Base-by-base conservation (phyloP, 2,888 invertebrate species). In the Epinotia bilunana region DNA sequence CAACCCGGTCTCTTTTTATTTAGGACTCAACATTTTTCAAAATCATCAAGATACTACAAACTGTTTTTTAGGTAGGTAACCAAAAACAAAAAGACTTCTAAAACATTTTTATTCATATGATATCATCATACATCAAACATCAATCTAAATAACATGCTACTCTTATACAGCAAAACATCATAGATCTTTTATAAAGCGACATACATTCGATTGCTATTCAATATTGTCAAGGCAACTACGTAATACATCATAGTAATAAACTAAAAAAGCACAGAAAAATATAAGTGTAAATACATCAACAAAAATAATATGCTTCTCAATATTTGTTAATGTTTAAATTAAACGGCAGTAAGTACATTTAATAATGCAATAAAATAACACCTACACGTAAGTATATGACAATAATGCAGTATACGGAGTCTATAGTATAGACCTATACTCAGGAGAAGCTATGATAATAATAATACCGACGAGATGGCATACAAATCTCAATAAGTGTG, bases 101-200 rank as follows among this genome's bases (percentile, higher is more conserved):
- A 49, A 28, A 67, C 6, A 46, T 28, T 18, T 74, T 69, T 71
- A 75, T 71, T 75, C 16, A 65, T 63, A 69, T 71, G 61, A 71
- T 43, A 55, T 65, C 61, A 71, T 53, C 70, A 65, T 71, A 75
- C 72, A 72, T 72, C 46, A 61, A 73, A 75, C 72, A 72, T 72
- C 46, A 61, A 73, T 72, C 67, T 63, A 69, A 74, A 43, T 61
- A 72, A 74, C 74, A 74, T 73, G 69, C 53, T 18, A 75, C 16
- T 49, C 39, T 49, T 60, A 71, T 53, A 60, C 46, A 62, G 18
- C 55, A 53, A 70, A 60, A 62, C 33, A 46, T 60, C 62, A 53
- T 55, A 62, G 28, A 69, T 61, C 61, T 68, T 39, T 18, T 39
- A n/a, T 46, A 65, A 9, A 72, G 65, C 49, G 33, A 23, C 74